Evolutionary conservation across 1,140 invertebrate species (phyloP).

Genomic region (Proales similis): DNA sequence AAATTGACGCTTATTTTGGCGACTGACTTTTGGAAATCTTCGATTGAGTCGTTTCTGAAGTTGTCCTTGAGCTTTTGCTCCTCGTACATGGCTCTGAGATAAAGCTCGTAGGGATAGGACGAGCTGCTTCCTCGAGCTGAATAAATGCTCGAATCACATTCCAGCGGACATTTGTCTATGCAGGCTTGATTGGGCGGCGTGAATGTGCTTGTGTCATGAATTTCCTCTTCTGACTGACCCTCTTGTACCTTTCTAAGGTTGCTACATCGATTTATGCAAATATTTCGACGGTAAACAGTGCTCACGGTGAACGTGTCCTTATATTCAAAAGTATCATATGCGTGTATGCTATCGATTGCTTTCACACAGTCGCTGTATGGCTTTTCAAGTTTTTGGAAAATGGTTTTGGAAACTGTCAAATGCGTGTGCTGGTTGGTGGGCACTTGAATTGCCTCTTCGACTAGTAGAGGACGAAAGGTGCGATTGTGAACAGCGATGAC

Average conservation of each 20-base stretch:
- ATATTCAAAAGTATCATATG: neutral
- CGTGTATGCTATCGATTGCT: neutral
- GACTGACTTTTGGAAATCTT: conserved; percentile 3
- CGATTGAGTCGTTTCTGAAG: neutral
- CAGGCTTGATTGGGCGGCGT: neutral
- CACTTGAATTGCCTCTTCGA: conserved; percentile 12
- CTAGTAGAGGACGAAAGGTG: neutral
- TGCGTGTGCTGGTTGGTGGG: conserved; percentile 11
- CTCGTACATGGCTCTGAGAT: conserved; percentile 1
- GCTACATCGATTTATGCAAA: too few relatives aligned
- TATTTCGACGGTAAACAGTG: too few relatives aligned
- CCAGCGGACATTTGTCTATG: neutral
- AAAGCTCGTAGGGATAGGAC: neutral
- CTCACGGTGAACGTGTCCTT: conserved; percentile 3
- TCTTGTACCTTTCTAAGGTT: too few relatives aligned
- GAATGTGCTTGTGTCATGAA: too few relatives aligned
- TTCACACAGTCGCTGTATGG: conserved; percentile 16
- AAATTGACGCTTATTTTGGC: too few relatives aligned
- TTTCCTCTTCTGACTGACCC: too few relatives aligned
- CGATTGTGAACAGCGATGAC: conserved; percentile 31
- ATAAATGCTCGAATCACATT: neutral
- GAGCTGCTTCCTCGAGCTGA: neutral
- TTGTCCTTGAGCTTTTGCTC: conserved; percentile 10
- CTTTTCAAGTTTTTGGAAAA: neutral
- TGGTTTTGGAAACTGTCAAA: conserved; percentile 1